These are phyloP conservation scores for Acanthaster planci DNA, from an alignment of 35 echinoderm and acorn worm genomes.

Conservation along the genomic window DNA sequence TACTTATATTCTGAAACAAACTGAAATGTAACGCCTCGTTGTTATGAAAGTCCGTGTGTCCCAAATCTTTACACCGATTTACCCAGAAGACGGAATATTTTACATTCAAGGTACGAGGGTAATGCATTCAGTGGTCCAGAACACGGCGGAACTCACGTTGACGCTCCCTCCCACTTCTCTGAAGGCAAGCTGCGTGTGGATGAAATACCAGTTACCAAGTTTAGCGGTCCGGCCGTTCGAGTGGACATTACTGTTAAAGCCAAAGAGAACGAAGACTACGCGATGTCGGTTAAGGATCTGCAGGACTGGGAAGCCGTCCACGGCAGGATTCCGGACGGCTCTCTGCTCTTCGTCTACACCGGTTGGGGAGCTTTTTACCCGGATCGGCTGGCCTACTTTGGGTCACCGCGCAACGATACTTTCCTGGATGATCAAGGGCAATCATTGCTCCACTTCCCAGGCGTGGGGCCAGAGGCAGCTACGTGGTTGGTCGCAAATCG, in stretches of 20 bases:
- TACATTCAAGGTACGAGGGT: background rate
- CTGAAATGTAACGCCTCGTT: too few relatives aligned
- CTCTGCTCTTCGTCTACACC: conserved; percentile 24
- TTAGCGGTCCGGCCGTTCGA: conserved; percentile 10
- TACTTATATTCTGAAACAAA: too few relatives aligned
- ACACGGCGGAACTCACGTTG: conserved; percentile 40
- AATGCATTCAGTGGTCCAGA: background rate
- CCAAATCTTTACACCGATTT: too few relatives aligned
- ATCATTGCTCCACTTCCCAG: conserved; percentile 31
- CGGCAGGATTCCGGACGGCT: conserved; percentile 18
- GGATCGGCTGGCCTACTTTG: conserved; percentile 21
- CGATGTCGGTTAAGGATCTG: conserved; percentile 24
- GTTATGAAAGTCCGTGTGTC: too few relatives aligned
- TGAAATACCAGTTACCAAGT: conserved; percentile 6
- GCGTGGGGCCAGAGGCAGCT: conserved; percentile 14
- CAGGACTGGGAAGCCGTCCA: conserved; percentile 33
- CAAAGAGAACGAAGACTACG: background rate
- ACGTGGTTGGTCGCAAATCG: conserved; percentile 37
- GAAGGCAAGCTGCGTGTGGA: conserved; percentile 8
- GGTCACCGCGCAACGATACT: conserved; percentile 5
- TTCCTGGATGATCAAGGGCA: background rate
- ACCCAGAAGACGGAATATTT: too few relatives aligned
- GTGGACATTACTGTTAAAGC: conserved; percentile 30
- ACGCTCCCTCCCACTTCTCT: conserved; percentile 30
- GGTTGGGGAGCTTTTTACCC: conserved; percentile 42